These are phyloP conservation scores for Clarias batrachus DNA, from an alignment of 2,113 vertebrate genomes.

Conservation along the genomic window DNA sequence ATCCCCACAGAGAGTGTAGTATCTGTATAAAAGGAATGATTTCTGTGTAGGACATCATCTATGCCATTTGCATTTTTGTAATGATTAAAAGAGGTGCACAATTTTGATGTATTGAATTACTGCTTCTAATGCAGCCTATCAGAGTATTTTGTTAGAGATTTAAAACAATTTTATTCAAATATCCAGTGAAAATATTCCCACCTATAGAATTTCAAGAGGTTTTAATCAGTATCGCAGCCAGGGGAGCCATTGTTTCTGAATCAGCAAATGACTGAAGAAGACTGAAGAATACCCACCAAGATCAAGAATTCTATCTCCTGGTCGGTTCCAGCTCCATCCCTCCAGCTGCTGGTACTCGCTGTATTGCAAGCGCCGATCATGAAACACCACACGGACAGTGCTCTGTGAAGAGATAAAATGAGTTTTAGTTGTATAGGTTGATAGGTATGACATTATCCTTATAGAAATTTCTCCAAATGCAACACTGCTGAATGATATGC, in stretches of 20 bases:
- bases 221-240: not conserved
- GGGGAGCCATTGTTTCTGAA: not conserved
- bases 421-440: slow-evolving; percentile 9
- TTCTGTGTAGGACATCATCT: not conserved
- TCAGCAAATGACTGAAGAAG: not conserved
- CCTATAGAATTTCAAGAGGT: not conserved
- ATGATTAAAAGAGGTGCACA: not conserved
- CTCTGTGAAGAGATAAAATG: slow-evolving; percentile 73
- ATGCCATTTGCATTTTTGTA: not conserved
- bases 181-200: not conserved
- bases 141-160: not conserved
- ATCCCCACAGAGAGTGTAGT: slow-evolving; percentile 89
- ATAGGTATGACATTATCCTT: not conserved
- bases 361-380: slow-evolving; percentile 91
- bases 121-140: not conserved
- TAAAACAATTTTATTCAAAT: not conserved
- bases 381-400: slow-evolving; percentile 90
- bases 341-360: slow-evolving; percentile 93
- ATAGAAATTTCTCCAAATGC: not conserved
- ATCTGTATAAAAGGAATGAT: slow-evolving; percentile 77
- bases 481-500: not conserved
- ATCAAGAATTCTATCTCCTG: slow-evolving; percentile 91
- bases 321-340: slow-evolving; percentile 93
- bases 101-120: not conserved
- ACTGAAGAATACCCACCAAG: slow-evolving; percentile 76